Conservation (phyloP, 2,797 vertebrate genomes). For the Petrocephalus sullivani region DNA sequence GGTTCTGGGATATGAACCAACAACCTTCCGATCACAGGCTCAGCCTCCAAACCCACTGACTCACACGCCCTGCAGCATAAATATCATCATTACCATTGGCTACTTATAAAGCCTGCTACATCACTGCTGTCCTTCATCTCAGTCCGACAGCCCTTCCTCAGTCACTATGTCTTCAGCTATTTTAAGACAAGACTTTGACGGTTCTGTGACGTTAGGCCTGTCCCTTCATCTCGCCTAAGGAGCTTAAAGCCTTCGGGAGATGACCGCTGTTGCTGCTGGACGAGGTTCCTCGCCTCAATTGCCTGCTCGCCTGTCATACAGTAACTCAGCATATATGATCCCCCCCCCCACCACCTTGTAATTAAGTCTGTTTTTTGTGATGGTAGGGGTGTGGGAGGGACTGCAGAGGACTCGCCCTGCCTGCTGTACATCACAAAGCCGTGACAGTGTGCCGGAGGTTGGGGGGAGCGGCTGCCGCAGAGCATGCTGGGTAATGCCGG, state of each 20-base stretch:
- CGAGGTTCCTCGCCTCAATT: not conserved
- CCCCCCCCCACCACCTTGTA: not conserved
- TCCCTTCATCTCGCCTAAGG: not conserved
- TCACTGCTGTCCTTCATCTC: not conserved
- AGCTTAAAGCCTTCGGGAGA: not conserved
- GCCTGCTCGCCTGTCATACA: constrained; percentile 7
- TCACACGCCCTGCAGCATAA: not conserved
- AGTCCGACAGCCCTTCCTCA: not conserved
- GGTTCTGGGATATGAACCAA: not conserved
- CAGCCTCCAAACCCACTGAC: not conserved
- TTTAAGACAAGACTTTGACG: not conserved
- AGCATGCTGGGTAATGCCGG: not conserved
- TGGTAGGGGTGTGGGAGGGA: not conserved
- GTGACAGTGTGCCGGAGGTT: not conserved
- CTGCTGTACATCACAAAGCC: not conserved
- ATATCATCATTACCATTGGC: not conserved
- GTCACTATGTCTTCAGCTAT: not conserved
- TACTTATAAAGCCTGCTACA: not conserved
- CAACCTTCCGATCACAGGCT: not conserved
- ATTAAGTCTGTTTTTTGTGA: not conserved
- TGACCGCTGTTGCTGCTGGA: not conserved
- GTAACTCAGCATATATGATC: not conserved
- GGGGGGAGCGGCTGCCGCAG: not conserved
- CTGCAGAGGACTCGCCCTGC: not conserved
- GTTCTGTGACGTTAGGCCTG: not conserved